phyloP scores from a whole-genome alignment of 2,113 vertebrate genomes.

The Oryzias woworae region DNA sequence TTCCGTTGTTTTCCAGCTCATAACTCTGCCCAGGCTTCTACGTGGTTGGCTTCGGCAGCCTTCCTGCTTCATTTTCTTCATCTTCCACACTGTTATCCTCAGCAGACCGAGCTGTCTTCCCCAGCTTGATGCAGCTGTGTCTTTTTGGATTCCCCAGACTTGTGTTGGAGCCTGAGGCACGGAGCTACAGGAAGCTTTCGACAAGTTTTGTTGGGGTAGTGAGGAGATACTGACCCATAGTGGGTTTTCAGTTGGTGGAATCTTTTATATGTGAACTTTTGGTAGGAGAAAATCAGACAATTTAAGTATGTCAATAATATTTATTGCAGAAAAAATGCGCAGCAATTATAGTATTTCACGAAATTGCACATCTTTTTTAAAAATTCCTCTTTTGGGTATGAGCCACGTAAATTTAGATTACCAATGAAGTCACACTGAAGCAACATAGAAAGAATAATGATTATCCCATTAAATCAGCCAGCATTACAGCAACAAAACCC shows the following conservation, averaged over 20 bases:
- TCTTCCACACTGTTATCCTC: constrained; percentile 20
- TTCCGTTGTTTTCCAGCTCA: constrained; percentile 21
- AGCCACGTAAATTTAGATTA: background rate
- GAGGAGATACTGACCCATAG: too few relatives aligned
- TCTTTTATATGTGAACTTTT: too few relatives aligned
- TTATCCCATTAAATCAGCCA: constrained; percentile 5
- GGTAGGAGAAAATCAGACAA: constrained; percentile 1
- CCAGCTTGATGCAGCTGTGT: constrained; percentile 9
- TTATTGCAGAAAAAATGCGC: background rate
- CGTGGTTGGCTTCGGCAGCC: constrained; percentile 19
- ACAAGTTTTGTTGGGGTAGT: constrained; percentile 6
- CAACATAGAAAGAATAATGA: background rate
- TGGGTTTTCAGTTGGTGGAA: too few relatives aligned
- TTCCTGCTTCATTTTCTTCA: constrained; percentile 16
- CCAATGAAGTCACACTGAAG: background rate
- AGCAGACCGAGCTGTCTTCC: constrained; percentile 15
- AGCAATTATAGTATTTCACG: background rate
- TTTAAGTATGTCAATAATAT: constrained; percentile 7
- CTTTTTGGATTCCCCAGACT: constrained; percentile 9
- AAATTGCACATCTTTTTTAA: too few relatives aligned
- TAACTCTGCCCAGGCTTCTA: constrained; percentile 18
- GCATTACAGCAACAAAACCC: background rate
- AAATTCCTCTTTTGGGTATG: background rate
- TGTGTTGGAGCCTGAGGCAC: constrained; percentile 21
- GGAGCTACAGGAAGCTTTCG: background rate